Percentiles rank a stretch among this genome's conserved stretches.
These are phyloP conservation scores for Sternotherus odoratus DNA, from an alignment of 2,797 vertebrate species.

Conservation along the genomic window DNA sequence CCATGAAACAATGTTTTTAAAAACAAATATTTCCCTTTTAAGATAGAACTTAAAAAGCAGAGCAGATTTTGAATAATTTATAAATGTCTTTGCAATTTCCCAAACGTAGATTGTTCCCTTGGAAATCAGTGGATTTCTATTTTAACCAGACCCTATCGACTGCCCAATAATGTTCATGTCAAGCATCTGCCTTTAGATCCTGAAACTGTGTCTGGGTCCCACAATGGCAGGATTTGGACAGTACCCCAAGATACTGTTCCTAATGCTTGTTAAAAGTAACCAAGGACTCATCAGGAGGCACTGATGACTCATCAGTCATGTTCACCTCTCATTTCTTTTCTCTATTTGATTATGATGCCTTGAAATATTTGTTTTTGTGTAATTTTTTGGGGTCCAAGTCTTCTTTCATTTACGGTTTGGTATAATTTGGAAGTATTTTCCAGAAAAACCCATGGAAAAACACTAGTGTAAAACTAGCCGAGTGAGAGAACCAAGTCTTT, in stretches of 20 bases:
- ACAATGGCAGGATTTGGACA: not conserved
- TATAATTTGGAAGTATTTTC: slow-evolving; percentile 17
- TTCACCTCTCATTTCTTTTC: not conserved
- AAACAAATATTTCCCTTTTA: slow-evolving; percentile 4
- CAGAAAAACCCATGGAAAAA: slow-evolving; percentile 37
- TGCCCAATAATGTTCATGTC: slow-evolving; percentile 44
- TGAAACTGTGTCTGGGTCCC: fast-evolving
- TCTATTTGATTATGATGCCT: slow-evolving; percentile 9
- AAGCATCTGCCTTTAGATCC: not conserved
- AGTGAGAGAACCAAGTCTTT: not conserved
- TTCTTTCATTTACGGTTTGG: slow-evolving; percentile 19
- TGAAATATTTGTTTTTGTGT: slow-evolving; percentile 16
- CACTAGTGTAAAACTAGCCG: slow-evolving; percentile 4
- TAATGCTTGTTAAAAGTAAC: slow-evolving; percentile 30
- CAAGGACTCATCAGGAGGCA: not conserved
- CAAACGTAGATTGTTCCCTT: slow-evolving; percentile 21
- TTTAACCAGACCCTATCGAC: not conserved
- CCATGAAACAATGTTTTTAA: not conserved
- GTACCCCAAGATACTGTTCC: slow-evolving; percentile 17
- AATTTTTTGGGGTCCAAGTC: slow-evolving; percentile 1
- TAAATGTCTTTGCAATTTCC: slow-evolving; percentile 19
- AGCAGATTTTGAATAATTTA: slow-evolving; percentile 22
- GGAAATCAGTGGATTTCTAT: not conserved
- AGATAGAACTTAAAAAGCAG: not conserved
- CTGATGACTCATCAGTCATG: not conserved